Evolutionary conservation across 2,797 vertebrate species (phyloP).

Genomic region (Trachurus trachurus): DNA sequence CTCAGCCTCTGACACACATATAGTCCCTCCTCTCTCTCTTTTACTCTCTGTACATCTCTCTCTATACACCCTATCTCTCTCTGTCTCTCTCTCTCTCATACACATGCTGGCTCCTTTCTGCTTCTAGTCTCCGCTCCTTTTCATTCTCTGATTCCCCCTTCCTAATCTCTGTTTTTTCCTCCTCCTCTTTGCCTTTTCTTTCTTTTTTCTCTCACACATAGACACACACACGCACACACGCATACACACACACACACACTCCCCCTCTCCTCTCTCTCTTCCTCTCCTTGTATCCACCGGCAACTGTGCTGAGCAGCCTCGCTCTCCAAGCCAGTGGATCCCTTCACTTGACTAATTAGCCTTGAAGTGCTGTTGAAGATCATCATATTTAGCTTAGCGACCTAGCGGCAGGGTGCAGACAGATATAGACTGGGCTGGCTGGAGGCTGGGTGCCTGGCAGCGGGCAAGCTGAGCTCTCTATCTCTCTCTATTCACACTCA

Average conservation of each 20-base stretch:
- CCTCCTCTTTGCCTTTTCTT: conserved; percentile 57
- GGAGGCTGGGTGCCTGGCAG: conserved; percentile 65
- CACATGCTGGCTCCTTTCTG: conserved; percentile 52
- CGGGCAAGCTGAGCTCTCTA: conserved; percentile 68
- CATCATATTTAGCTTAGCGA: conserved; percentile 79
- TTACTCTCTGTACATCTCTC: background rate
- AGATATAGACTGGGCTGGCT: conserved; percentile 73
- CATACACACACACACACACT: conserved; percentile 4
- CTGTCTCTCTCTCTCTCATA: conserved; percentile 11
- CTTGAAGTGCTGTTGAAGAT: conserved; percentile 79
- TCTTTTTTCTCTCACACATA: conserved; percentile 47
- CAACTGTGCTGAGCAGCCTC: conserved; percentile 61
- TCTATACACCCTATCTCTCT: background rate
- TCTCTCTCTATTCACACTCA: conserved; percentile 71
- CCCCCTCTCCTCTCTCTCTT: conserved; percentile 10
- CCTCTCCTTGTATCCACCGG: conserved; percentile 64
- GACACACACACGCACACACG: conserved; percentile 6
- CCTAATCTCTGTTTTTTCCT: conserved; percentile 61
- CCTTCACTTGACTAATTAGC: conserved; percentile 81
- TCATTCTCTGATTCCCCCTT: conserved; percentile 70
- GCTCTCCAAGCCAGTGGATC: conserved; percentile 72
- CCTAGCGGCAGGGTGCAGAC: conserved; percentile 70
- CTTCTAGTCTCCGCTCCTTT: conserved; percentile 57
- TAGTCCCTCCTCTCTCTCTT: conserved; percentile 37
- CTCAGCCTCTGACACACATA: conserved; percentile 67